These are phyloP conservation scores for Halcyon chelicuti DNA, from an alignment of 2,797 vertebrate genomes.

Conservation along the genomic window DNA sequence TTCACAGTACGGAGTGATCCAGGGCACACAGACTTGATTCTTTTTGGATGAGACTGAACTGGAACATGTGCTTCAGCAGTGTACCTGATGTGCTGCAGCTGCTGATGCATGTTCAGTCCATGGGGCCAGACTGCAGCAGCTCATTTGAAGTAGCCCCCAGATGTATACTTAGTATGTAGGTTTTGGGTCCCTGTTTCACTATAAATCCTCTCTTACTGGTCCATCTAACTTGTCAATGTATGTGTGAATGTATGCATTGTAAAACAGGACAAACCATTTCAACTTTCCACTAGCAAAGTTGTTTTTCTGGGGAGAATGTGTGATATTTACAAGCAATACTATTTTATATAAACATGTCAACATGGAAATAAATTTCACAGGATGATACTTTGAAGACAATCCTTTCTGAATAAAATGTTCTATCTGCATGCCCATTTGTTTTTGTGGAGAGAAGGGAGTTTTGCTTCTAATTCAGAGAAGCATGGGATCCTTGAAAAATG, in stretches of 20 bases:
- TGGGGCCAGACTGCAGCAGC: not conserved
- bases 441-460: not conserved
- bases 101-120: fast-evolving
- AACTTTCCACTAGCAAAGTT: not conserved
- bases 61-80: not conserved
- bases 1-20: not conserved
- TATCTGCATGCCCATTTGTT: not conserved
- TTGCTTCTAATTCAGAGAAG: not conserved
- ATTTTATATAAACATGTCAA: not conserved
- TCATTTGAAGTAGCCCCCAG: not conserved
- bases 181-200: not conserved
- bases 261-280: not conserved
- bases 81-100: not conserved
- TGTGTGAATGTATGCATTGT: not conserved
- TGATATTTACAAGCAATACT: not conserved
- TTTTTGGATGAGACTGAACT: not conserved
- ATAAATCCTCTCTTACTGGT: not conserved
- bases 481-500: not conserved
- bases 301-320: not conserved
- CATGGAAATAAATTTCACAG: not conserved
- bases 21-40: not conserved
- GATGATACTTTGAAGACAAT: not conserved
- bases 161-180: no score
- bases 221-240: not conserved
- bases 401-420: not conserved